phyloP scores from a whole-genome alignment of 2,797 vertebrate genomes.

The Tamandua tetradactyla region DNA sequence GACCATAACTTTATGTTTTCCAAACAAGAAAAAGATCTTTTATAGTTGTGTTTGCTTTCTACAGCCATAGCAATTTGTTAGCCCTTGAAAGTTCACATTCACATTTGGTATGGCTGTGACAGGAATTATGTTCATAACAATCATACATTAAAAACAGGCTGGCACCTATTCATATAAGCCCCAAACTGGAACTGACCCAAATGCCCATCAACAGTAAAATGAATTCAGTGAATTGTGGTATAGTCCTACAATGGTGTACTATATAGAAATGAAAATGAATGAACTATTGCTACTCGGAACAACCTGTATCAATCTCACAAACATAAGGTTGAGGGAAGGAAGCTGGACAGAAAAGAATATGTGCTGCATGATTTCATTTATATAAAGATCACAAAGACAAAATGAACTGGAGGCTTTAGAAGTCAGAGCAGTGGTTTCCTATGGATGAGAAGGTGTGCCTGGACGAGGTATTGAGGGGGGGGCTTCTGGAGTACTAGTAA shows the following conservation, averaged over 20 bases:
- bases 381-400: not conserved
- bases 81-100: constrained; percentile 35
- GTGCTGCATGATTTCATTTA: not conserved
- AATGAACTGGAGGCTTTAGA: not conserved
- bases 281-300: not conserved
- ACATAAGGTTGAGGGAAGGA: not conserved
- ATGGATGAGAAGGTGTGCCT: too few species aligned
- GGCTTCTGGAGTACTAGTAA: not conserved
- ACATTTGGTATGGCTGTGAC: not conserved
- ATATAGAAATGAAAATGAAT: not conserved
- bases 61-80: not conserved
- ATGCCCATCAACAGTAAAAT: not conserved
- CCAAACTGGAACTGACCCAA: constrained; percentile 37
- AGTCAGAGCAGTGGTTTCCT: not conserved
- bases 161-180: not conserved
- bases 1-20: not conserved
- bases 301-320: not conserved
- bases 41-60: constrained; percentile 25
- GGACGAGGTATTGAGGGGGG: not conserved
- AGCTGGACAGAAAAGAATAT: not conserved
- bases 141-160: constrained; percentile 20
- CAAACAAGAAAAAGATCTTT: constrained; percentile 13
- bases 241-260: not conserved
- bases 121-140: not conserved
- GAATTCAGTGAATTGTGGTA: not conserved